Conservation (phyloP, 2,113 vertebrate genomes). For the Prolemur simus region DNA sequence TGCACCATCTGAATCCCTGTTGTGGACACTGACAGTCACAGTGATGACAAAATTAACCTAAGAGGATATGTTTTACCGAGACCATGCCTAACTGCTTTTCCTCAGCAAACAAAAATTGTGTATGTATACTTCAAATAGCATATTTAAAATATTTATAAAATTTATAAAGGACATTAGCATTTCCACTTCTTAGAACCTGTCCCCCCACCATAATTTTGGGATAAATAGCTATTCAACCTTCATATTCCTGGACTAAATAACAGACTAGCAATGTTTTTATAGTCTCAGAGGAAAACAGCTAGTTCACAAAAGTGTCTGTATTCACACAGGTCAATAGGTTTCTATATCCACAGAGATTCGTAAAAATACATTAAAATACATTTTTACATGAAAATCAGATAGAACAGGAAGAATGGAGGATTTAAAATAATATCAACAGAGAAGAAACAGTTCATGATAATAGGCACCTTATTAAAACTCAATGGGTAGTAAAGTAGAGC, state of each 20-base stretch:
- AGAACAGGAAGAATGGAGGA: not conserved
- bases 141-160: conserved; percentile 8
- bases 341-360: not conserved
- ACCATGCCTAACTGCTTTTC: not conserved
- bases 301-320: not conserved
- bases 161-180: conserved; percentile 11
- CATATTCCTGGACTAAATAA: conserved; percentile 31
- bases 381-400: conserved; percentile 13
- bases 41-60: conserved; percentile 30
- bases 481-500: conserved; percentile 14
- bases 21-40: not conserved
- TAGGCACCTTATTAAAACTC: conserved; percentile 2
- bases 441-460: not conserved
- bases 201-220: not conserved
- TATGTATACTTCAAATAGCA: not conserved
- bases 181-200: conserved; percentile 19
- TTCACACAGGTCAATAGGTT: conserved; percentile 17
- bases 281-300: conserved; percentile 25
- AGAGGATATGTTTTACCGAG: conserved; percentile 5
- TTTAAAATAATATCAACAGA: conserved; percentile 33
- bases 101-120: conserved; percentile 31
- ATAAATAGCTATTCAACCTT: conserved; percentile 13
- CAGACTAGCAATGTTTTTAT: not conserved
- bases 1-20: conserved; percentile 1
- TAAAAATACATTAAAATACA: conserved; percentile 37